These are phyloP conservation scores for Champsocephalus esox DNA, from an alignment of 2,797 vertebrate species.

Conservation along the genomic window DNA sequence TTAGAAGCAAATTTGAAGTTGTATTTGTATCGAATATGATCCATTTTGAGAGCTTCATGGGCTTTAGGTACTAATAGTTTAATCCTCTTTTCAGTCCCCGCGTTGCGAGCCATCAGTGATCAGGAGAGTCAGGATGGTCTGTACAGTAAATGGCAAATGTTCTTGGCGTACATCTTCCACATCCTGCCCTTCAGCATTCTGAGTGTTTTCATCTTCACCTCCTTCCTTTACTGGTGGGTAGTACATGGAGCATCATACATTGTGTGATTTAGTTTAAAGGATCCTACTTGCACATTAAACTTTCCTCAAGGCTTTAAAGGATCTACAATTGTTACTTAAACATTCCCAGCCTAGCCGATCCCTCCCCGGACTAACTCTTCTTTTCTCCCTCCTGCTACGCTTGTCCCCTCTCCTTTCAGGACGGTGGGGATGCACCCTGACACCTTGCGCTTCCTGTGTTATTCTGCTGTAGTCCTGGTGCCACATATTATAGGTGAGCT, in stretches of 20 bases:
- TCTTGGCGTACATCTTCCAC: conserved; percentile 93
- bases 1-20: too few relatives aligned
- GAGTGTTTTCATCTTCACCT: conserved; percentile 88
- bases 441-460: conserved; percentile 89
- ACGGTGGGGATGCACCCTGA: conserved; percentile 90
- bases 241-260: background rate
- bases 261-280: background rate
- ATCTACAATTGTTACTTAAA: background rate
- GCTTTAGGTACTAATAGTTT: background rate
- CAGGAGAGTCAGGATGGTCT: conserved; percentile 96
- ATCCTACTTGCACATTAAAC: background rate
- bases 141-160: conserved; percentile 97
- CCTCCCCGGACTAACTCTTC: background rate
- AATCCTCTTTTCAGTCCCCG: conserved; percentile 83
- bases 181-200: conserved; percentile 93
- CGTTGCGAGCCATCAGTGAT: conserved; percentile 91
- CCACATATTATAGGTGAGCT: conserved; percentile 91
- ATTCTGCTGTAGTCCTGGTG: conserved; percentile 89
- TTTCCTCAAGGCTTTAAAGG: background rate
- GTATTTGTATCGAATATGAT: too few relatives aligned
- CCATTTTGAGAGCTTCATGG: background rate
- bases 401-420: conserved; percentile 77
- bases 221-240: conserved; percentile 93
- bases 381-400: background rate
- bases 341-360: background rate